These are phyloP conservation scores for Halocaridina rubra DNA, from an alignment of 2,888 invertebrate species.

Conservation along the genomic window DNA sequence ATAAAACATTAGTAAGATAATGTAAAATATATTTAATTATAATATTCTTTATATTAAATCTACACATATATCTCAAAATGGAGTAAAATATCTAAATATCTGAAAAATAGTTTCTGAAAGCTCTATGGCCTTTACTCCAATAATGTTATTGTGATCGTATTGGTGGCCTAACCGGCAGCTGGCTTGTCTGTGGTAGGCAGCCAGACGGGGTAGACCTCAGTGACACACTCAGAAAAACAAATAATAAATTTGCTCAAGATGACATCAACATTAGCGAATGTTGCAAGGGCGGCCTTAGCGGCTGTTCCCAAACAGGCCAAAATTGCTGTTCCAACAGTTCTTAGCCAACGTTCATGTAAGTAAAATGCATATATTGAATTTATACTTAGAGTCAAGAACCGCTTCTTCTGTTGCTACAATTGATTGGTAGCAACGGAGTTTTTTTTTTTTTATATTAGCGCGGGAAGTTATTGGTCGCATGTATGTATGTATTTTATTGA, in stretches of 20 bases:
- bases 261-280: conserved; percentile 40
- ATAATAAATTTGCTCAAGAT: too few species aligned
- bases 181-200: conserved; percentile 17
- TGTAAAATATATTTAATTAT: too few species aligned
- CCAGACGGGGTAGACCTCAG: background rate
- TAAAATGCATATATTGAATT: background rate
- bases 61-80: too few species aligned
- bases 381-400: background rate
- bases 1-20: too few species aligned
- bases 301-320: conserved; percentile 42
- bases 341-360: conserved; percentile 47
- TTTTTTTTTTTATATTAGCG: background rate
- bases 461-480: background rate
- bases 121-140: too few species aligned
- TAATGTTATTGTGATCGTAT: too few species aligned
- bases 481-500: too few species aligned
- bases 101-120: too few species aligned
- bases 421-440: background rate
- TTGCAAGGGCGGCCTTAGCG: conserved; percentile 43
- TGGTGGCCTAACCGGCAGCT: too few species aligned
- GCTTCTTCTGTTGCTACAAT: background rate
- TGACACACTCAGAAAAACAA: background rate
- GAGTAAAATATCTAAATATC: too few species aligned
- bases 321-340: conserved; percentile 30
- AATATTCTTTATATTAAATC: too few species aligned